phyloP scores from a whole-genome alignment of 1,140 invertebrate species.

The Oryzaephilus surinamensis region DNA sequence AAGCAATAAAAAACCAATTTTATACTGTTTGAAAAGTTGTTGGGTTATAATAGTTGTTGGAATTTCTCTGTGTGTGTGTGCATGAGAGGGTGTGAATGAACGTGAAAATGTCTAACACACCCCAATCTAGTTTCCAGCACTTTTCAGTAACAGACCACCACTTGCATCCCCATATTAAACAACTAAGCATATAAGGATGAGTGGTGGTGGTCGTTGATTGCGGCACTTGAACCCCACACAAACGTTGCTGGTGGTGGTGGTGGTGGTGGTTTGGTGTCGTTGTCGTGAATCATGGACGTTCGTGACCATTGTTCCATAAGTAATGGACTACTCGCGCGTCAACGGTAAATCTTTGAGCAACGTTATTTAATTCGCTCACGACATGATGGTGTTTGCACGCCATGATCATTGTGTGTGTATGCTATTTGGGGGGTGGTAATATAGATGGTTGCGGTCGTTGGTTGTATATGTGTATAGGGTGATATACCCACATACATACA shows the following conservation, averaged over 20 bases:
- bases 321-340: constrained; percentile 25
- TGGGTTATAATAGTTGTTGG: too few relatives aligned
- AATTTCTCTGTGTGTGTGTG: too few relatives aligned
- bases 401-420: constrained; percentile 18
- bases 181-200: constrained; percentile 4
- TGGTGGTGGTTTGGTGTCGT: too few relatives aligned
- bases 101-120: too few relatives aligned
- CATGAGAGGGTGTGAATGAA: too few relatives aligned
- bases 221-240: too few relatives aligned
- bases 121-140: too few relatives aligned
- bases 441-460: constrained; percentile 8
- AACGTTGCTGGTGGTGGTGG: too few relatives aligned
- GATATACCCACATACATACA: constrained; percentile 1
- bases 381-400: constrained; percentile 23
- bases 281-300: constrained; percentile 23
- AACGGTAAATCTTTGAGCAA: constrained; percentile 25
- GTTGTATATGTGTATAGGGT: constrained; percentile 1
- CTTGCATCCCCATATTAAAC: too few relatives aligned
- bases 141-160: constrained; percentile 8
- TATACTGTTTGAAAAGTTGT: too few relatives aligned
- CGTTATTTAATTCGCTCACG: constrained; percentile 27
- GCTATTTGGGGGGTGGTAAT: constrained; percentile 5
- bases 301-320: constrained; percentile 26
- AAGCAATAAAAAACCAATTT: too few relatives aligned
- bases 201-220: too few relatives aligned